Percentiles rank a stretch among this genome's conserved stretches.
These are phyloP conservation scores for Pogona vitticeps DNA, from an alignment of 2,113 vertebrate species.

Conservation along the genomic window DNA sequence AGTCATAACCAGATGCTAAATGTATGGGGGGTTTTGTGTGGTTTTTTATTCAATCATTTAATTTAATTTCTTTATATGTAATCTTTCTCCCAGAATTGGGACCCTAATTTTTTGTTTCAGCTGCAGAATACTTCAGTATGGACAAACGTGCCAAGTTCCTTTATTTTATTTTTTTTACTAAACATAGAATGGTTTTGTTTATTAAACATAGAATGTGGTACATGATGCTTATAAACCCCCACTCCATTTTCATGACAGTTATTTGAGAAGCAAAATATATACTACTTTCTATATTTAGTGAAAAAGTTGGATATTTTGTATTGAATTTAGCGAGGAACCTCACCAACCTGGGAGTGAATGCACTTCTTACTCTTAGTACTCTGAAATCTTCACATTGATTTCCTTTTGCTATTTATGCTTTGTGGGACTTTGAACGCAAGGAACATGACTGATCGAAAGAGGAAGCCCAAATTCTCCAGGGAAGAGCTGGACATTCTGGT, in stretches of 20 bases:
- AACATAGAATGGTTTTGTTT: neutral
- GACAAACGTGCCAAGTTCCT: neutral
- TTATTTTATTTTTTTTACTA: neutral
- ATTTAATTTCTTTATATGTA: neutral
- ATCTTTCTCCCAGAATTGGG: neutral
- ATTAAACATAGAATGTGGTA: neutral
- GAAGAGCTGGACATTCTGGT: constrained; percentile 84
- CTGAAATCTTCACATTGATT: constrained; percentile 50
- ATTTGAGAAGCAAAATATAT: constrained; percentile 48
- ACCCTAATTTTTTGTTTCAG: no score
- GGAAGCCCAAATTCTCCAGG: constrained; percentile 85
- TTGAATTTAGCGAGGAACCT: constrained; percentile 36
- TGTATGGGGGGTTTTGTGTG: neutral
- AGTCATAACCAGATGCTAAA: constrained; percentile 14
- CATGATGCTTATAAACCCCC: neutral
- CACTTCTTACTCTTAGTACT: constrained; percentile 53
- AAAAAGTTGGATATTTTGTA: constrained; percentile 43
- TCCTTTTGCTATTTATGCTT: constrained; percentile 80
- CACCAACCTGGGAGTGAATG: constrained; percentile 9
- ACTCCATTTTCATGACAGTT: neutral
- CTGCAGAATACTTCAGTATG: rapidly evolving
- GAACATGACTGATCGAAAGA: constrained; percentile 80
- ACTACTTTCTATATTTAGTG: constrained; percentile 15
- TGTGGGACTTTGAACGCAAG: constrained; percentile 82
- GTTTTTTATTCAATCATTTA: neutral